Base-by-base conservation (phyloP, 2,888 invertebrate species). In the Brenthis hecate region DNA sequence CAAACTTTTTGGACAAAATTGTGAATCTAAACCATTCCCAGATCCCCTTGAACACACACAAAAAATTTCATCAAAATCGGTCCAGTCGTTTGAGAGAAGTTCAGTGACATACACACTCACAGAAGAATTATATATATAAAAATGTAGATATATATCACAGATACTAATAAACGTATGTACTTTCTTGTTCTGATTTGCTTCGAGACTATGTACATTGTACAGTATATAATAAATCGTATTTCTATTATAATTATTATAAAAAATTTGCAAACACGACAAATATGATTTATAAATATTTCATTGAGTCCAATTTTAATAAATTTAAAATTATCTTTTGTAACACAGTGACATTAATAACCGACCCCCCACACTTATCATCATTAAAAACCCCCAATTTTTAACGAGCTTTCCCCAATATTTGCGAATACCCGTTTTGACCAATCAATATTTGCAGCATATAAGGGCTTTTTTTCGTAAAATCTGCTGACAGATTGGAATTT, bases 391-490 rank as follows among this genome's bases (percentile, higher is more conserved):
- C 62, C 43, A 23, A 54, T 62, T 54, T 62, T 62, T 62, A 62
- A 62, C 62, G 54, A 62, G 53, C 54, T 13, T 28, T 14, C 14
- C 51, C 54, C 53, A 62, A 62, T 62, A 54, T 62, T 62, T 62
- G 62, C 62, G 43, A 23, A 32, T 62, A 62, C 54, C 51, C 48
- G 19, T 67, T 66, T 56, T 51, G 60, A 54, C 23, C 55, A 56
- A 62, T 56, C 61, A 50, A 62, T 67, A 67, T 67, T 64, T 56
- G 62, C n/a, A 16, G 50, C 56, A 67, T 67, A 51, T 61, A 66
- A 56, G 62, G 36, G 36, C 32, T 23, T 67, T 66, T 54, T 51
- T 66, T 56, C 23, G 36, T 19, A 13, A 62, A 66, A 66, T 51
- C 53, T 48, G 65, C 66, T 56, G 56, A 62, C 43, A 61, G 47